Conservation (phyloP, 2,888 invertebrate genomes). For the Noctua janthe region DNA sequence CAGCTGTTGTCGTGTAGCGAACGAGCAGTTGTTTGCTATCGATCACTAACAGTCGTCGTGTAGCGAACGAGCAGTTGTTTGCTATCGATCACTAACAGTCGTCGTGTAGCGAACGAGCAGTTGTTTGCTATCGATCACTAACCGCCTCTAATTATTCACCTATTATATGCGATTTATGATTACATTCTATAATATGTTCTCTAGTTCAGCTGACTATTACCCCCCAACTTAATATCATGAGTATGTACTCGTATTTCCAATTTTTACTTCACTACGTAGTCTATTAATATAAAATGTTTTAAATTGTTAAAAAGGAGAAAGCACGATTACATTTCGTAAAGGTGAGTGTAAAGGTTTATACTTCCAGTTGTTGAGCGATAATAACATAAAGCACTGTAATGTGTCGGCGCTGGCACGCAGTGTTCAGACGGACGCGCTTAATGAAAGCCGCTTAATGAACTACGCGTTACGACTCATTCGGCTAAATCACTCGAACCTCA, state of each 20-base stretch:
- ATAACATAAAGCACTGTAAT: neutral
- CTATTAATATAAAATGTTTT: neutral
- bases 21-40: neutral
- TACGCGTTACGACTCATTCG: neutral
- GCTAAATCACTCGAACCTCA: conserved; percentile 2
- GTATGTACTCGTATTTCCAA: neutral
- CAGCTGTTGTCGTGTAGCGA: too few relatives aligned
- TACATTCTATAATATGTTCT: neutral
- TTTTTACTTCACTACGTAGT: neutral
- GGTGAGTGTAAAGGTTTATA: neutral
- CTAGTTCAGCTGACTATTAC: too few relatives aligned
- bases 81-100: neutral
- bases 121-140: neutral
- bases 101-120: neutral
- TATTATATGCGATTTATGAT: neutral
- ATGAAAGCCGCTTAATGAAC: conserved; percentile 18
- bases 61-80: neutral
- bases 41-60: too few relatives aligned
- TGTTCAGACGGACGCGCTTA: conserved; percentile 2
- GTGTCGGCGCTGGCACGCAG: neutral
- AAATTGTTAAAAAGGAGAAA: too few relatives aligned
- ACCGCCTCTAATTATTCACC: neutral
- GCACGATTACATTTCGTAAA: neutral
- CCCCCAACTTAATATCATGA: too few relatives aligned
- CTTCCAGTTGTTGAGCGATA: neutral